These are phyloP conservation scores for Ectropis crepuscularia DNA, from an alignment of 2,888 invertebrate genomes.

Conservation along the genomic window DNA sequence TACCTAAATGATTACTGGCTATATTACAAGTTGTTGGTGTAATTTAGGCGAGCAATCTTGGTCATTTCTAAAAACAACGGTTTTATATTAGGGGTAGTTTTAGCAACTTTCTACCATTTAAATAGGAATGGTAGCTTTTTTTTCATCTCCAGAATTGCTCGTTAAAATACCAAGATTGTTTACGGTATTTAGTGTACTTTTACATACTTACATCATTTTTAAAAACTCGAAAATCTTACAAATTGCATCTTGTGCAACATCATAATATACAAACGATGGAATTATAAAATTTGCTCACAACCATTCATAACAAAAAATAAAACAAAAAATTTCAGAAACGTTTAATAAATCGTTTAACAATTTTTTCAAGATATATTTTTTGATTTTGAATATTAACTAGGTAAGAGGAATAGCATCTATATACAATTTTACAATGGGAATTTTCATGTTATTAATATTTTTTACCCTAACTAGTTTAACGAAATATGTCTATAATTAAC, in stretches of 20 bases:
- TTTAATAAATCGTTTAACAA: conserved; percentile 50
- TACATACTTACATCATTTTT: conserved; percentile 32
- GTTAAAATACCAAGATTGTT: conserved; percentile 5
- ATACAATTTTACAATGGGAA: conserved; percentile 55
- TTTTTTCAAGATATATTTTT: conserved; percentile 49
- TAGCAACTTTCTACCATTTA: background rate
- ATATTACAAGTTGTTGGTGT: conserved; percentile 47
- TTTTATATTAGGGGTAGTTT: conserved; percentile 5
- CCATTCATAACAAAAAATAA: conserved; percentile 46
- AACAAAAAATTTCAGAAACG: conserved; percentile 32
- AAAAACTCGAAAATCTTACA: conserved; percentile 39
- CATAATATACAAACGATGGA: conserved; percentile 40
- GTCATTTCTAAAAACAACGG: background rate
- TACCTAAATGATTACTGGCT: conserved; percentile 54
- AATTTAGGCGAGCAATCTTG: conserved; percentile 27
- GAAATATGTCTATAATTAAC: conserved; percentile 38
- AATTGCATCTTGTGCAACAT: conserved; percentile 33
- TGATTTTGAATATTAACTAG: conserved; percentile 49
- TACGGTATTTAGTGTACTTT: conserved; percentile 24
- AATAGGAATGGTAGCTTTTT: background rate
- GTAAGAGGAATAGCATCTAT: conserved; percentile 48
- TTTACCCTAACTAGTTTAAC: conserved; percentile 55
- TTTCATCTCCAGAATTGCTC: conserved; percentile 23
- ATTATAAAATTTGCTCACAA: conserved; percentile 47
- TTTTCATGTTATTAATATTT: conserved; percentile 49